These are phyloP conservation scores for Amphipoea lucens DNA, from an alignment of 2,888 invertebrate species.

Conservation along the genomic window DNA sequence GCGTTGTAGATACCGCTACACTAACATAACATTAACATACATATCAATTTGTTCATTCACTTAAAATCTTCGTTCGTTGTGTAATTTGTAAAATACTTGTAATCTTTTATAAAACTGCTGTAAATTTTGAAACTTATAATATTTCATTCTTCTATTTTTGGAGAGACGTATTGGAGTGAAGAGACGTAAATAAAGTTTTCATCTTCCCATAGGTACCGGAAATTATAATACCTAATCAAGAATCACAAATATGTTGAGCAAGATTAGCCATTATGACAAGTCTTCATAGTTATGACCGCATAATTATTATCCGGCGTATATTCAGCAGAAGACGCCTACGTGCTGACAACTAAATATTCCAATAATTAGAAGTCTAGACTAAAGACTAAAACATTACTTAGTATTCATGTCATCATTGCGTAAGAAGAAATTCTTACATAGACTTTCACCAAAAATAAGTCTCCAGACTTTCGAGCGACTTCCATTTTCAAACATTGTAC, in stretches of 20 bases:
- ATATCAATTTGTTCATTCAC: neutral
- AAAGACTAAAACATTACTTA: slow-evolving; percentile 13
- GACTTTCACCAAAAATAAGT: neutral
- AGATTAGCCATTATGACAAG: neutral
- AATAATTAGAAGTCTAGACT: slow-evolving; percentile 33
- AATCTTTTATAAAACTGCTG: neutral
- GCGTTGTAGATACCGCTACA: too few relatives aligned
- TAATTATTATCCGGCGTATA: neutral
- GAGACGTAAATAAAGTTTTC: neutral
- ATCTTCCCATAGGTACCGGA: neutral
- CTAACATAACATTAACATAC: too few relatives aligned
- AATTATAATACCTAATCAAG: neutral
- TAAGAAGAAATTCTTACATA: slow-evolving; percentile 1
- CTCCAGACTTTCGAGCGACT: neutral
- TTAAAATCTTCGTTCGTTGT: neutral
- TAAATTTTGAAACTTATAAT: neutral
- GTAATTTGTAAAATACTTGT: neutral
- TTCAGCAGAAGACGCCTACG: slow-evolving; percentile 1
- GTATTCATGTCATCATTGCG: neutral
- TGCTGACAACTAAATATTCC: slow-evolving; percentile 42
- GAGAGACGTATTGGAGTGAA: too few relatives aligned
- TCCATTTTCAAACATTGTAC: slow-evolving; percentile 16
- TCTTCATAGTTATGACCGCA: neutral
- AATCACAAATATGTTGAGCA: neutral
- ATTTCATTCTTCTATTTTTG: neutral